Evolutionary conservation across 1,140 invertebrate species (phyloP), one percentile per base, ranked within the genome.

Genomic region (Diploscapter pachys): DNA sequence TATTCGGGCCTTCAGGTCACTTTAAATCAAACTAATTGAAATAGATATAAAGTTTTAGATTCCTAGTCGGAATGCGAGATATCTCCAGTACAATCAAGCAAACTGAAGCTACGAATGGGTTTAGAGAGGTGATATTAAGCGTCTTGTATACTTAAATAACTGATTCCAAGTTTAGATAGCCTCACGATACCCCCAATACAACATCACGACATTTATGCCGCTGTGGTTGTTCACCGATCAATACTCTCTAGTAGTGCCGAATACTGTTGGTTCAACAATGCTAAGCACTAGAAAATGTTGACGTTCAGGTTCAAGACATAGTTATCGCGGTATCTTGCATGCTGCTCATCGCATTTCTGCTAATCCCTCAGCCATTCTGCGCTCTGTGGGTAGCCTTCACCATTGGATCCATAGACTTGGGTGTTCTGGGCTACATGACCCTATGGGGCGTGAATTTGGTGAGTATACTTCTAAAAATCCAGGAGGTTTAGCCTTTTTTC

Each of bases 371-470:
- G 81, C 90, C 95, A 9, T 86, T 94, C 4, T 95, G 95, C 83
- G 93, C 93, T 0, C 86, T 97, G 2, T 96, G 94, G 92, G 93
- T 98, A 0, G 94, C 94, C 3, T 92, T 97, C 77, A 94, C 93
- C 77, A 96, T 98, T 56, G 90, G 95, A 9, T 96, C 93, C 3
- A 97, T 98, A 75, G 94, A 97, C 86, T 86, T 92, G 4, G 95
- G 95, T 9, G 94, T 98, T 0, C 91, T 95, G 2, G 95, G 95
- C 0, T 98, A 96, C 87, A 96, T 98, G 94, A 91, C 94, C 0
- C 87, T 96, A 2, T 98, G 95, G 94, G 91, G 91, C 77, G 93
- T 98, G 0, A 95, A 93, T 83, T 87, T 98, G 74, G 81, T 81
- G 31, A 64, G 76, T 49, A 11, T 11, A 55, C 49, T 9, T 4